Evolutionary conservation across 2,113 vertebrate species (phyloP).

Genomic region (Pollimyrus isidori): DNA sequence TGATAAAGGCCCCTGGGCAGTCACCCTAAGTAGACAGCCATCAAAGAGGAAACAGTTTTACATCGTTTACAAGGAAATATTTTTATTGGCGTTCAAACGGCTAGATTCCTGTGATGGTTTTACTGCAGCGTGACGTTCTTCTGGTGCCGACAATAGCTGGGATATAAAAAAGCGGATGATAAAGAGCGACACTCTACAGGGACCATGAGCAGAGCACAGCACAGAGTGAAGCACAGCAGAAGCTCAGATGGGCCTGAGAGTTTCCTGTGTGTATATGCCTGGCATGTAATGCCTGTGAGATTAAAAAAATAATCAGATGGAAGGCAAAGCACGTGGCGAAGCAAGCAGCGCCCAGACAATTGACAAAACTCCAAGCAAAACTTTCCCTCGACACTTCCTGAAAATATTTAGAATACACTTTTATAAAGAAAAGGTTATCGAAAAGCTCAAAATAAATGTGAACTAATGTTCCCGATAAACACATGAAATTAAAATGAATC

Average conservation of each 20-base stretch:
- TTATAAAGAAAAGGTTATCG: not conserved
- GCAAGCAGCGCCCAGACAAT: not conserved
- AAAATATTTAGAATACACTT: not conserved
- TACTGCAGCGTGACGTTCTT: not conserved
- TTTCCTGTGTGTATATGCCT: not conserved
- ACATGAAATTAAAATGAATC: not conserved
- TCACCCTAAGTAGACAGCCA: not conserved
- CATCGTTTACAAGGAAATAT: not conserved
- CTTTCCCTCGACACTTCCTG: not conserved
- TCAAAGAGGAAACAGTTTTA: not conserved
- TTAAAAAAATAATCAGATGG: too few species aligned
- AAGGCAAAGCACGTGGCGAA: too few species aligned
- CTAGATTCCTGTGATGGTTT: not conserved
- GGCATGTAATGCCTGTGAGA: not conserved
- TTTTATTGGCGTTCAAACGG: not conserved
- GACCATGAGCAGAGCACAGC: not conserved
- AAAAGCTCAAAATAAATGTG: not conserved
- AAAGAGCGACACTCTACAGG: not conserved
- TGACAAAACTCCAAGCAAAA: not conserved
- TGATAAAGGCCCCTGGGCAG: not conserved
- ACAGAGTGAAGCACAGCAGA: not conserved
- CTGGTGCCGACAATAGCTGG: not conserved
- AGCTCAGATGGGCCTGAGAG: not conserved
- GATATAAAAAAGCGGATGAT: not conserved
- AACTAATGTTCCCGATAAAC: too few species aligned